Evolutionary conservation across 2,888 invertebrate species (phyloP).

Genomic region (Meteorus cinctellus): DNA sequence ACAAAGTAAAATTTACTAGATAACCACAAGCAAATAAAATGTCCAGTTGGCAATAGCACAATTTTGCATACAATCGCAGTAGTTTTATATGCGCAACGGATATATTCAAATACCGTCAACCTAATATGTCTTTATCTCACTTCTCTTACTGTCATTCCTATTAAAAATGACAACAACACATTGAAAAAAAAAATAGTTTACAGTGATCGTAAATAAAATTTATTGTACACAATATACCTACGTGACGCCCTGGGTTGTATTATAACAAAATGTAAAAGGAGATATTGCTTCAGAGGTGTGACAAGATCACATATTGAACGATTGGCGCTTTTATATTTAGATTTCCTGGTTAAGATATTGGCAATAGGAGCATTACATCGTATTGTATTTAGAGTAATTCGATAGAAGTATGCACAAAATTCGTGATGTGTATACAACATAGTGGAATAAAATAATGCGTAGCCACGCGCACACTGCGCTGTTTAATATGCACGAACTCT

Average conservation of each 20-base stretch:
- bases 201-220: background rate
- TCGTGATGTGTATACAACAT: background rate
- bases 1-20: background rate
- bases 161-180: background rate
- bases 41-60: conserved; percentile 29
- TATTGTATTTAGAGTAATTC: background rate
- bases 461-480: background rate
- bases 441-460: background rate
- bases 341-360: background rate
- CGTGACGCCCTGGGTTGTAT: background rate
- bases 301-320: background rate
- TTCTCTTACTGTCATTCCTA: background rate
- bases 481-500: conserved; percentile 15
- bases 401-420: background rate
- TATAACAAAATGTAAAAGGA: background rate
- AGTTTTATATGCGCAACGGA: conserved; percentile 9
- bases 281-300: conserved; percentile 2
- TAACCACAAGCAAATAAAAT: conserved; percentile 23
- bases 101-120: background rate
- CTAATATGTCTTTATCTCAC: conserved; percentile 10
- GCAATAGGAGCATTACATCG: background rate
- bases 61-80: conserved; percentile 64
- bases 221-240: background rate
- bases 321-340: conserved; percentile 2
- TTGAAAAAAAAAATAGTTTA: background rate